These are phyloP conservation scores for Todiramphus saurophagus DNA, from an alignment of 2,113 vertebrate genomes.

Conservation along the genomic window DNA sequence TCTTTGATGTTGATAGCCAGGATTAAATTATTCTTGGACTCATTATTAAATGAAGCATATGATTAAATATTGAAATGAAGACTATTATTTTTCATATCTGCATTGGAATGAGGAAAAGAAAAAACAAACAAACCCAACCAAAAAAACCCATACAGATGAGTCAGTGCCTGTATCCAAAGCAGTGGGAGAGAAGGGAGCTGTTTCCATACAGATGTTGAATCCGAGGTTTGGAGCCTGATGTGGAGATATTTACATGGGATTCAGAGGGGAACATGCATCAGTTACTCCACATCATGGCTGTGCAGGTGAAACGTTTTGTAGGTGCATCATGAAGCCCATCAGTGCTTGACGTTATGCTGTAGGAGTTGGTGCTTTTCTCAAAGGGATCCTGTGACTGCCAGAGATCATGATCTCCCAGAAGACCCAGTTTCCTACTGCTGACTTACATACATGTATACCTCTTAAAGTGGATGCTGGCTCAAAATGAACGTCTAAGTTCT, in stretches of 20 bases:
- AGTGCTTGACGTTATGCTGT: neutral
- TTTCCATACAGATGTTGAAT: neutral
- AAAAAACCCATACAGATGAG: neutral
- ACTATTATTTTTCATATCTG: constrained; percentile 54
- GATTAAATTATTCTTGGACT: constrained; percentile 54
- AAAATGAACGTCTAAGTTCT: neutral
- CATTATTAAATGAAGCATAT: constrained; percentile 57
- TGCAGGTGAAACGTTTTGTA: neutral
- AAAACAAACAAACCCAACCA: neutral
- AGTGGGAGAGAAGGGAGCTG: neutral
- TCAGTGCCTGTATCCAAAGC: constrained; percentile 34
- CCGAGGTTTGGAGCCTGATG: neutral
- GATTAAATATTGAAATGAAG: constrained; percentile 63
- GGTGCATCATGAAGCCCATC: neutral
- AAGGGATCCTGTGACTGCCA: neutral
- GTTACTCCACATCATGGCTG: neutral
- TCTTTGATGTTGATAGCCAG: constrained; percentile 34
- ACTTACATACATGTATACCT: neutral
- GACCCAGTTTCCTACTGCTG: neutral
- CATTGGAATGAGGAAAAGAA: neutral
- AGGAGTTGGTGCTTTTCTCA: neutral
- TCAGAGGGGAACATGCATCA: neutral
- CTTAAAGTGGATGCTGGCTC: neutral
- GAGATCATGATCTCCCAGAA: neutral
- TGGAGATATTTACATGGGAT: neutral